A percentile compares a stretch with the other conserved stretches of the same genome.
Conservation (phyloP, 2,888 invertebrate species). For the Melieria picta region DNA sequence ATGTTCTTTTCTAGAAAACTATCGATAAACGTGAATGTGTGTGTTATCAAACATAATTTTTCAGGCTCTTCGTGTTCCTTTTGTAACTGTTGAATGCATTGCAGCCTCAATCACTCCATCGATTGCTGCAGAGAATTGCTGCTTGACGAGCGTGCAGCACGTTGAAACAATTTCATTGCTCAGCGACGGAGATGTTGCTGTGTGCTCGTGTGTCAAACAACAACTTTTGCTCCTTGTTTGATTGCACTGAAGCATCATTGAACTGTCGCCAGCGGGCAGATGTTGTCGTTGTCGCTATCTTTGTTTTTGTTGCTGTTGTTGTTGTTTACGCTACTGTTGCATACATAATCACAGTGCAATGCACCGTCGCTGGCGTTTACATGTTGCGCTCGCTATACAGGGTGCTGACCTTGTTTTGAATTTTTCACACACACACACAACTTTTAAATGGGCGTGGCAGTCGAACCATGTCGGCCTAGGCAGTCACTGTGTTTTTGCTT, state of each 20-base stretch:
- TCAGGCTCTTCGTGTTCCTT: not conserved
- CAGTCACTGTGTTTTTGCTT: no score
- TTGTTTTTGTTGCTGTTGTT: not conserved
- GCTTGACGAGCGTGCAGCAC: not conserved
- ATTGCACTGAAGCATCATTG: not conserved
- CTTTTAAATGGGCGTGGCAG: no score
- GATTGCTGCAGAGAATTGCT: no score
- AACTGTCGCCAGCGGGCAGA: not conserved
- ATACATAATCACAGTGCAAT: not conserved
- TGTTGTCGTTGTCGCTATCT: not conserved
- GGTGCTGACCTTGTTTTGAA: no score
- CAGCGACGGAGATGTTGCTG: no score
- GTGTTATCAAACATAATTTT: no score
- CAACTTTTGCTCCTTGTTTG: slow-evolving; percentile 3
- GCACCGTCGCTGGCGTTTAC: not conserved
- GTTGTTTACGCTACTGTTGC: no score
- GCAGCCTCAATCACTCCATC: no score
- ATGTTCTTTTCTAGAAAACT: no score
- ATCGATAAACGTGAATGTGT: no score
- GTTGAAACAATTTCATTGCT: not conserved
- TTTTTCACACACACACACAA: no score
- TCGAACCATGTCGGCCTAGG: no score
- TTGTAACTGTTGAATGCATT: not conserved
- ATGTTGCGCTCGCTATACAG: not conserved
- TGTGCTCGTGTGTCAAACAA: not conserved